Conservation (phyloP, 1,140 invertebrate species). For the Brachionus koreanus region DNA sequence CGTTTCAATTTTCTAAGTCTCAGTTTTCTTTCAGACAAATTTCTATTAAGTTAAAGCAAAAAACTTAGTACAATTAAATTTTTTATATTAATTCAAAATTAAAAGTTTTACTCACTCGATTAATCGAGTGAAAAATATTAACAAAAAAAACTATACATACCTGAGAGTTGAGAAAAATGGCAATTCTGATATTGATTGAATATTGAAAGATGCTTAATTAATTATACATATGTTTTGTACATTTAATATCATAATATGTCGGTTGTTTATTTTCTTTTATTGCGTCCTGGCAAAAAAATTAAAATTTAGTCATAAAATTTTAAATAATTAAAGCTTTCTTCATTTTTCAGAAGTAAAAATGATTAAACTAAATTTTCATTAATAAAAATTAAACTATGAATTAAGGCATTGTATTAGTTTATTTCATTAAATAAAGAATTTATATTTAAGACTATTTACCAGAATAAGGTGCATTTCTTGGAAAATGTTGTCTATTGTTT, state of each 20-base stretch:
- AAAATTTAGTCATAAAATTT: too few species aligned
- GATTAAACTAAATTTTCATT: too few species aligned
- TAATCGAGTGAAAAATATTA: neutral
- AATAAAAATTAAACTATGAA: too few species aligned
- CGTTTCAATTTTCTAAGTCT: neutral
- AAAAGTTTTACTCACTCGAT: neutral
- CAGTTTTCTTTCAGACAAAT: neutral
- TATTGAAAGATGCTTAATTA: neutral
- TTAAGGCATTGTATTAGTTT: neutral
- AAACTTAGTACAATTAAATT: neutral
- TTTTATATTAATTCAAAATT: neutral
- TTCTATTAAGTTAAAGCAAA: neutral
- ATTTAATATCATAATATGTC: neutral
- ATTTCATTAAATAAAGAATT: neutral
- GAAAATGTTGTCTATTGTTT: neutral
- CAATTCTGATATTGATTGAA: neutral
- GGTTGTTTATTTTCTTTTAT: neutral
- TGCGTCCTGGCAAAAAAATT: neutral
- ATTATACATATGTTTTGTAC: neutral
- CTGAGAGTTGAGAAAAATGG: neutral
- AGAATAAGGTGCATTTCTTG: neutral
- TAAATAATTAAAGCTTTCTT: neutral
- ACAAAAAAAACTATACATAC: slow-evolving; percentile 1
- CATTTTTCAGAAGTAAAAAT: neutral
- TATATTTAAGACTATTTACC: neutral